Evolutionary conservation across 2,888 invertebrate species (phyloP).

Genomic region (Drosophila aldrichi): DNA sequence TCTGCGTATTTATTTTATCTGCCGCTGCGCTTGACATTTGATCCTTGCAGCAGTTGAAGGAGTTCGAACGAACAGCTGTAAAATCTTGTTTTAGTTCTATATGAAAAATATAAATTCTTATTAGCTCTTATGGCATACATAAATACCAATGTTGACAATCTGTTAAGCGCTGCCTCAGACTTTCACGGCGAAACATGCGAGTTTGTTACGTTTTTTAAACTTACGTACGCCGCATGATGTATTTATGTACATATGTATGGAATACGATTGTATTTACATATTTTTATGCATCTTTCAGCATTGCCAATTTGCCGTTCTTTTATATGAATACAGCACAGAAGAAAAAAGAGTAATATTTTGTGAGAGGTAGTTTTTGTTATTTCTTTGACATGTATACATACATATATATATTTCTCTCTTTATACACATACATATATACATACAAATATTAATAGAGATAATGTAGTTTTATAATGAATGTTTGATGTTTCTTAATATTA

Average conservation of each 20-base stretch:
- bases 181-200: neutral
- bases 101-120: neutral
- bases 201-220: neutral
- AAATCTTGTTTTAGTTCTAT: neutral
- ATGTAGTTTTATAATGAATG: constrained; percentile 39
- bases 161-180: neutral
- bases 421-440: constrained; percentile 11
- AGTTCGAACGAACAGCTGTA: constrained; percentile 15
- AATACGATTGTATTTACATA: no score
- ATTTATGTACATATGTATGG: neutral
- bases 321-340: neutral
- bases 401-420: constrained; percentile 12
- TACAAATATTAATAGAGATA: constrained; percentile 1
- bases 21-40: constrained; percentile 45
- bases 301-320: neutral
- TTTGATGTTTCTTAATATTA: constrained; percentile 41
- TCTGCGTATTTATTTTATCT: constrained; percentile 22
- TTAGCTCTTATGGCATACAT: neutral
- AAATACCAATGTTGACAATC: neutral
- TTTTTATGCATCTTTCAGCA: no score
- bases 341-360: constrained; percentile 3
- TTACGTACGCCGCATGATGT: constrained; percentile 9
- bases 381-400: constrained; percentile 2
- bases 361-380: constrained; percentile 17
- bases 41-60: constrained; percentile 43